Conservation (phyloP, 2,797 vertebrate species). For the Rhynchonycteris naso region DNA sequence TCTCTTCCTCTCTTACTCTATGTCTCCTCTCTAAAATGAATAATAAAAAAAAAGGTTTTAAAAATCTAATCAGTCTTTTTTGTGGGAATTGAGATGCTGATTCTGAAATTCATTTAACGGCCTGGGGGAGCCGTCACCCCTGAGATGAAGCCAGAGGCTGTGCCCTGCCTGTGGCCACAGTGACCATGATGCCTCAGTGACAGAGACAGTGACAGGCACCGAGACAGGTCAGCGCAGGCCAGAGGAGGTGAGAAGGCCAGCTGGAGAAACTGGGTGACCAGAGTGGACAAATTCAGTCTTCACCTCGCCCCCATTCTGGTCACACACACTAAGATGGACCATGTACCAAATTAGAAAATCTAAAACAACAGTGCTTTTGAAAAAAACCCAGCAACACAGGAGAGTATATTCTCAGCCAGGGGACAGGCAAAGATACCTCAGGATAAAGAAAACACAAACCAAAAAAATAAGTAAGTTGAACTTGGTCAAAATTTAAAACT, state of each 20-base stretch:
- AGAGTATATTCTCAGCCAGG: background rate
- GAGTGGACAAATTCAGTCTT: rapidly evolving
- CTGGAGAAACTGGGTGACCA: background rate
- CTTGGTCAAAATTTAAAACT: background rate
- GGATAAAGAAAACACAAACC: background rate
- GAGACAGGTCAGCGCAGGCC: background rate
- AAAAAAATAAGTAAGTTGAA: too few species aligned
- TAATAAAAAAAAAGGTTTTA: too few species aligned
- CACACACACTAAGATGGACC: background rate
- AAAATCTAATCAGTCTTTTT: background rate
- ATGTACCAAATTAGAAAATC: background rate
- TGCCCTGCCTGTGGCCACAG: too few species aligned
- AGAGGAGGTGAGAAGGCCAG: rapidly evolving
- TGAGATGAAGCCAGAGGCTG: background rate
- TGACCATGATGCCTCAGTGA: too few species aligned
- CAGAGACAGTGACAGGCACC: too few species aligned
- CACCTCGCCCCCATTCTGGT: too few species aligned
- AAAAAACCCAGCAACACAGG: background rate
- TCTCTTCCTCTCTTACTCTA: too few species aligned
- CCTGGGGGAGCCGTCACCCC: background rate
- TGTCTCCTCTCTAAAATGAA: too few species aligned
- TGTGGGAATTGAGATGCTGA: background rate
- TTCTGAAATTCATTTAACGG: background rate
- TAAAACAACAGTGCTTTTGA: background rate
- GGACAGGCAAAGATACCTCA: background rate